Conservation (phyloP, 2,113 vertebrate genomes). For the Poeciliopsis retropinna region DNA sequence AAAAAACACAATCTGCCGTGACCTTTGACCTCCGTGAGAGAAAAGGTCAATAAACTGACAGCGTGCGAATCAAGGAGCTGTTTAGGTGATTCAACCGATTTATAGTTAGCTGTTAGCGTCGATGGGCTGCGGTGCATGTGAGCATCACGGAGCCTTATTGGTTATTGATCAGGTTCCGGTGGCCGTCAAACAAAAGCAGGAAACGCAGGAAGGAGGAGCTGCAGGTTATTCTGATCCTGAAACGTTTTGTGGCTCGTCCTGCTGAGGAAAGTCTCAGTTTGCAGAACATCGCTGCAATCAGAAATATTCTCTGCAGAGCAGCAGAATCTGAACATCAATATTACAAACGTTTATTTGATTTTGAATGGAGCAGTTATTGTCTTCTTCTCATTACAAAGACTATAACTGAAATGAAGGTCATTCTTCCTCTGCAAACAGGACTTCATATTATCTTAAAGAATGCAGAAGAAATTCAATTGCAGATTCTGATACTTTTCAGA, state of each 20-base stretch:
- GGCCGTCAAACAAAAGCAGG: conserved; percentile 28
- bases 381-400: not conserved
- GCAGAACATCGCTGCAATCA: conserved; percentile 12
- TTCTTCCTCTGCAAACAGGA: too few relatives aligned
- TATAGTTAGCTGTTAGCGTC: conserved; percentile 57
- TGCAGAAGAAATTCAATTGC: too few relatives aligned
- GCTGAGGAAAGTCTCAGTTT: conserved; percentile 18
- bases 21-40: not conserved
- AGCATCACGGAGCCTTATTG: conserved; percentile 67
- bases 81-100: conserved; percentile 47
- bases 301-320: not conserved
- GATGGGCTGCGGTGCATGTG: conserved; percentile 29
- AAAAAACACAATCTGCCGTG: not conserved
- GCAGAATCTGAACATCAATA: not conserved
- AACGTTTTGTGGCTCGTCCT: conserved; percentile 15
- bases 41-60: conserved; percentile 56
- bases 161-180: conserved; percentile 69
- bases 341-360: not conserved
- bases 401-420: not conserved
- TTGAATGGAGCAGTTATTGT: not conserved
- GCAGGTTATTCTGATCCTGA: conserved; percentile 56
- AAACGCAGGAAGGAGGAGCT: conserved; percentile 34
- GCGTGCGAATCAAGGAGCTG: conserved; percentile 38
- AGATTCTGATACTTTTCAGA: not conserved
- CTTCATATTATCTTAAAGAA: too few relatives aligned